Percentiles rank a stretch among this genome's conserved stretches.
Evolutionary conservation across 2,797 vertebrate species (phyloP).

Genomic region (Ptychadena robeensis): DNA sequence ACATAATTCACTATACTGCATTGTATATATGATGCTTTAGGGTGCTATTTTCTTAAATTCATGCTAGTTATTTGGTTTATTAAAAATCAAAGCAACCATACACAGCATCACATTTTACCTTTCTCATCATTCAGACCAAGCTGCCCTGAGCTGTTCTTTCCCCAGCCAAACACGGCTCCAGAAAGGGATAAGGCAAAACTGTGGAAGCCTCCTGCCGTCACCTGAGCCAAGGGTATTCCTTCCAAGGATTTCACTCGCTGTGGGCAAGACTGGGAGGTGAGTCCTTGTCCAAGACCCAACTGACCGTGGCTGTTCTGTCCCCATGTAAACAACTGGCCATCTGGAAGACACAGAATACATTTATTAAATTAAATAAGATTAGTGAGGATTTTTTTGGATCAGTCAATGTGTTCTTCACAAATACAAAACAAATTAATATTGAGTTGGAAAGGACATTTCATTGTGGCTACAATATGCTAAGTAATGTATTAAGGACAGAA

Average conservation of each 20-base stretch:
- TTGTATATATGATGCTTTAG: no score
- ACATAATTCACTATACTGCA: no score
- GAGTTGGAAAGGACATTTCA: no score
- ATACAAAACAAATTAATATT: no score
- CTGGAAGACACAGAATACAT: slow-evolving; percentile 64
- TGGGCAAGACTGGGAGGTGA: slow-evolving; percentile 77
- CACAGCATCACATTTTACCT: slow-evolving; percentile 73
- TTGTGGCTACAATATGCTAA: no score
- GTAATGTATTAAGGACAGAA: no score
- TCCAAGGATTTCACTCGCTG: slow-evolving; percentile 84
- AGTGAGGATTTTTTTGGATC: no score
- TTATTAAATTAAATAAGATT: not conserved
- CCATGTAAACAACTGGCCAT: slow-evolving; percentile 88
- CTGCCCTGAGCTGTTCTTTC: slow-evolving; percentile 87
- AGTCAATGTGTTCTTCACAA: no score
- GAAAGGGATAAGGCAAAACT: slow-evolving; percentile 88
- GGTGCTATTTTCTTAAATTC: no score
- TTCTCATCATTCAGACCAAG: slow-evolving; percentile 87
- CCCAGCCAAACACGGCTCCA: slow-evolving; percentile 90
- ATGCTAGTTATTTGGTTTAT: no score
- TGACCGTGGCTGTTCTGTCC: slow-evolving; percentile 86
- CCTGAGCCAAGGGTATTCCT: slow-evolving; percentile 87
- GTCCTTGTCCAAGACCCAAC: slow-evolving; percentile 84
- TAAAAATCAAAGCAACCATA: not conserved
- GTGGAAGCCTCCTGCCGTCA: slow-evolving; percentile 88